Percentiles rank a stretch among this genome's conserved stretches.
Evolutionary conservation across 2,797 vertebrate species (phyloP).

Genomic region (Cichlasoma orientale): DNA sequence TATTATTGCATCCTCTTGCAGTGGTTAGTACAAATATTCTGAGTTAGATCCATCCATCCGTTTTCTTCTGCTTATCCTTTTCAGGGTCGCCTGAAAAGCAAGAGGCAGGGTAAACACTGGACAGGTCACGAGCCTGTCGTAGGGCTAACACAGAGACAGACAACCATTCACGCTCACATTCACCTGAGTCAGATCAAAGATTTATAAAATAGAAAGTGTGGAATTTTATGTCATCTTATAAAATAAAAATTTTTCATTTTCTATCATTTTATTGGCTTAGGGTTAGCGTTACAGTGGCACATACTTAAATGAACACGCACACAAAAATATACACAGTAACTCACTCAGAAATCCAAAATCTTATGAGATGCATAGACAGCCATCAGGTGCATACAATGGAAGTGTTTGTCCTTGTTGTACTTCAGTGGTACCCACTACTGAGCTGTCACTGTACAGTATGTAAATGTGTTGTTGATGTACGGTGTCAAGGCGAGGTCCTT

Average conservation of each 20-base stretch:
- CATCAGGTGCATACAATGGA: background rate
- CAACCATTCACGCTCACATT: too few relatives aligned
- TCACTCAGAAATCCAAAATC: background rate
- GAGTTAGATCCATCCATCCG: background rate
- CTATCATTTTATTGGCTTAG: background rate
- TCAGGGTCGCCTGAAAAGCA: too few relatives aligned
- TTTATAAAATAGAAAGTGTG: background rate
- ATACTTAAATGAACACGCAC: background rate
- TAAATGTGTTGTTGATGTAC: constrained; percentile 23
- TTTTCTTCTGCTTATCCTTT: too few relatives aligned
- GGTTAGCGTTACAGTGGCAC: background rate
- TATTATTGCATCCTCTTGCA: background rate
- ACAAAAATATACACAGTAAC: background rate
- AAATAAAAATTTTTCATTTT: background rate
- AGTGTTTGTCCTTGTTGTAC: constrained; percentile 31
- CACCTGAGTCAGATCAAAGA: background rate
- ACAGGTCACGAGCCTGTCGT: too few relatives aligned
- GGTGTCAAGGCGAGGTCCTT: constrained; percentile 24
- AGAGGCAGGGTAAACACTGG: too few relatives aligned
- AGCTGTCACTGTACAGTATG: constrained; percentile 34
- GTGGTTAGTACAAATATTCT: background rate
- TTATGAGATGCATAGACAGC: background rate
- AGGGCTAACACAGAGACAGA: too few relatives aligned
- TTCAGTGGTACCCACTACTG: constrained; percentile 31
- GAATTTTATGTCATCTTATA: background rate